Evolutionary conservation across 2,113 vertebrate species (phyloP), one percentile per base, ranked within the genome.

Genomic region (Poecile atricapillus): DNA sequence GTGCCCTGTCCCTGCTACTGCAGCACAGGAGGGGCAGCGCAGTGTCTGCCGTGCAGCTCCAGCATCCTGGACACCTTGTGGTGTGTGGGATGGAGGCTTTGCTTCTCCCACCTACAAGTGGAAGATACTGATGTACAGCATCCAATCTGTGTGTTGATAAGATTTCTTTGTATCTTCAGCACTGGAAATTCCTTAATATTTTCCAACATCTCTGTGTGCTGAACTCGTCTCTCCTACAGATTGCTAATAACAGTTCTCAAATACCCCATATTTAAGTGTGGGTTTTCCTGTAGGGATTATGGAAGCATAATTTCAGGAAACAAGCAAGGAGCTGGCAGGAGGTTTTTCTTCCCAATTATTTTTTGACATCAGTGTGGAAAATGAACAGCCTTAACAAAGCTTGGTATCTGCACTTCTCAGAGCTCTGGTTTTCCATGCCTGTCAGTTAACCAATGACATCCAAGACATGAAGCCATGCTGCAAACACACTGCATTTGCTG

Each of bases 11-110:
- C 13, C 19, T 31, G 4, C 18, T 13, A 3, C 1, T 1, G 64
- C 33, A 37, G 49, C 16, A 3, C 6, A 3, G 59, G 21, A 37
- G 25, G 17, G 62, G 43, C 39, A 1, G 8, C 1, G 17, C 68
- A 15, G 24, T 12, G 37, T 21, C 33, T 30, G 77, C 3, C 1
- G 11, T 30, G 41, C 11, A 20, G 2, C 8, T 6, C 3, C 28
- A 22, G 17, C 2, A 0, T 11, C 15, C 7, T 2, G 13, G 1
- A 3, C 5, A 9, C 47, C 21, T 6, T 11, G 20, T 2, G 24
- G 1, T 2, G 2, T 17, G 28, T 31, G 16, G 37, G 4, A 7
- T 2, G 7, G 8, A 43, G 22, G 2, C 14, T 35, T 25, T 41
- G 49, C 7, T 22, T 62, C 27, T 53, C 33, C 25, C 21, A 7